Evolutionary conservation across 2,797 vertebrate species (phyloP), one percentile per base, ranked within the genome.

Genomic region (Xiphophorus birchmanni): DNA sequence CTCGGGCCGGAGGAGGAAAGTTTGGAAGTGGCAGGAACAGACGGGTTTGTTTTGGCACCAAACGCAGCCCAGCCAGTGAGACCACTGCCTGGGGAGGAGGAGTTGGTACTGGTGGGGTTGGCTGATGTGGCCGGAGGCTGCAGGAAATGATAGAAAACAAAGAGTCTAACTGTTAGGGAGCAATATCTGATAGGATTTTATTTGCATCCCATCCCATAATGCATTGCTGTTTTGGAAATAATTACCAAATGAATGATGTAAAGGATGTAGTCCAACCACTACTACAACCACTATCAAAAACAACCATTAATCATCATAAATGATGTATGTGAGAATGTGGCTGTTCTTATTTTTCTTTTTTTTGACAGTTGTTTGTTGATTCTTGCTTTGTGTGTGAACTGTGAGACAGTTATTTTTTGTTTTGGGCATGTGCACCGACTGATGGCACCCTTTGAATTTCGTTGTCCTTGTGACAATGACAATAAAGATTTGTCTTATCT

Each of bases 51-150:
- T 94, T 99, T 99, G 88, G 97, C 97, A 52, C 95, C 97, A 86
- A 99, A 98, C 8, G 97, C 98, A 72, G 98, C 98, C 98, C 98
- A 99, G 75, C 97, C 98, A 10, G 97, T 98, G 48, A 99, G 97
- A 78, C 97, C 98, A 78, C 97, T 98, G 45, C 96, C 92, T 56
- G 96, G 95, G 44, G 97, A 96, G 60, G 97, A 96, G 79, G 96
- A 92, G 52, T 86, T 94, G 83, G 95, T 92, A 91, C 87, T 92
- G 88, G 97, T 94, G 12, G 97, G 96, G 87, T 95, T 98, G 84
- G 96, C 96, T 6, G 97, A 97, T 79, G 95, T 93, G 13, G 97
- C 91, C 26, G 97, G 96, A 26, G 96, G 90, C 97, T 98, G 92
- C 82, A 94, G 86, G 23, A 81, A 71, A 76, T 86, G 10, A 80